phyloP scores from a whole-genome alignment of 2,888 invertebrate genomes.

The Priocnemis perturbator region DNA sequence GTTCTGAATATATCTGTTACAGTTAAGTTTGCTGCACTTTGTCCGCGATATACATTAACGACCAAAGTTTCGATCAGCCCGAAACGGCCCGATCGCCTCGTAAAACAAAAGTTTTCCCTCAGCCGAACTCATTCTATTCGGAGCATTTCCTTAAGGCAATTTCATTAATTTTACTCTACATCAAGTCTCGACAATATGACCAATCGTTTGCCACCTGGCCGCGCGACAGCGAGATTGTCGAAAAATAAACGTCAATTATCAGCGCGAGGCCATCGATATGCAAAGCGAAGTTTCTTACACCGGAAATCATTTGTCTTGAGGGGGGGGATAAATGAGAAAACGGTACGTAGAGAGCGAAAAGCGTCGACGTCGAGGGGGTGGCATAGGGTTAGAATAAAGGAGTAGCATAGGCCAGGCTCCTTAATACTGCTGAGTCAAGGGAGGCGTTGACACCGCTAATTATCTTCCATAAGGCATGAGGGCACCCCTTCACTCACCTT shows the following conservation, averaged over 20 bases:
- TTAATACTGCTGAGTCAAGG: conserved; percentile 53
- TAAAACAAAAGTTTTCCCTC: background rate
- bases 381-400: conserved; percentile 21
- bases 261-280: conserved; percentile 25
- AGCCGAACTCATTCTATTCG: background rate
- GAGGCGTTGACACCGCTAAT: conserved; percentile 58
- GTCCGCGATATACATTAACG: conserved; percentile 4
- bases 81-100: background rate
- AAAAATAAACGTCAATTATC: conserved; percentile 14
- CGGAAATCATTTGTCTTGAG: conserved; percentile 61
- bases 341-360: background rate
- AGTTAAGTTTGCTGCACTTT: conserved; percentile 18
- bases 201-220: conserved; percentile 5
- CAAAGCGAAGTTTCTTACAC: conserved; percentile 16
- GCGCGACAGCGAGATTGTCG: conserved; percentile 10
- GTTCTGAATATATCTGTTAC: conserved; percentile 28
- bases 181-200: background rate
- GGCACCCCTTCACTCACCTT: conserved; percentile 40
- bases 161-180: no score
- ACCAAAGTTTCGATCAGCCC: conserved; percentile 14
- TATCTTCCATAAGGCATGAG: conserved; percentile 50
- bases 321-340: conserved; percentile 53
- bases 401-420: conserved; percentile 19
- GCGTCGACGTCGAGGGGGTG: conserved; percentile 20
- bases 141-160: no score